Evolutionary conservation across 2,888 invertebrate genomes (phyloP).

Genomic region (Homarus gammarus): DNA sequence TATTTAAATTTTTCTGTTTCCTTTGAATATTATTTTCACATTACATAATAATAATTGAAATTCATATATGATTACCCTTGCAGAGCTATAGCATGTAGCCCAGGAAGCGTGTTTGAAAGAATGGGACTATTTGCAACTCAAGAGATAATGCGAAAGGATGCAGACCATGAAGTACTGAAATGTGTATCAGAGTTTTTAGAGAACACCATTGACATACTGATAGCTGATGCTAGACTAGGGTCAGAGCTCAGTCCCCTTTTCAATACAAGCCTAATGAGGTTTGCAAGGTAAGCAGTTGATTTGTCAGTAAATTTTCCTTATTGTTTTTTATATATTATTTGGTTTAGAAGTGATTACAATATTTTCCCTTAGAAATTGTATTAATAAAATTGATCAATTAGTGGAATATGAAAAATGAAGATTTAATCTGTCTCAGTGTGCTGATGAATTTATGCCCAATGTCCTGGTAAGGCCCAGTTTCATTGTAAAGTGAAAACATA

Average conservation of each 20-base stretch:
- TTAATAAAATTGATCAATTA: too few species aligned
- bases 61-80: constrained; percentile 5
- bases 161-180: constrained; percentile 73
- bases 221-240: constrained; percentile 67
- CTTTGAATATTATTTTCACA: constrained; percentile 1
- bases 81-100: constrained; percentile 74
- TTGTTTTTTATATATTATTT: background rate
- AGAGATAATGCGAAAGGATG: constrained; percentile 75
- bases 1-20: background rate
- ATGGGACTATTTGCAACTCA: constrained; percentile 71
- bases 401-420: too few species aligned
- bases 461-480: too few species aligned
- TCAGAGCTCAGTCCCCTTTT: constrained; percentile 68
- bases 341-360: background rate
- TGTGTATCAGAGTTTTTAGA: constrained; percentile 76
- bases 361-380: too few species aligned
- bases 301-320: background rate
- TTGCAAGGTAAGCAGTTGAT: constrained; percentile 64
- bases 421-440: too few species aligned
- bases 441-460: too few species aligned
- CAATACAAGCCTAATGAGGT: constrained; percentile 61
- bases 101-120: constrained; percentile 74
- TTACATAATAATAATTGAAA: background rate
- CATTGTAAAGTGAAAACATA: too few species aligned
- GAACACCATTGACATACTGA: constrained; percentile 73